A percentile compares a stretch with the other conserved stretches of the same genome.
Conservation (phyloP, 2,888 invertebrate species). For the Lottia gigantea region DNA sequence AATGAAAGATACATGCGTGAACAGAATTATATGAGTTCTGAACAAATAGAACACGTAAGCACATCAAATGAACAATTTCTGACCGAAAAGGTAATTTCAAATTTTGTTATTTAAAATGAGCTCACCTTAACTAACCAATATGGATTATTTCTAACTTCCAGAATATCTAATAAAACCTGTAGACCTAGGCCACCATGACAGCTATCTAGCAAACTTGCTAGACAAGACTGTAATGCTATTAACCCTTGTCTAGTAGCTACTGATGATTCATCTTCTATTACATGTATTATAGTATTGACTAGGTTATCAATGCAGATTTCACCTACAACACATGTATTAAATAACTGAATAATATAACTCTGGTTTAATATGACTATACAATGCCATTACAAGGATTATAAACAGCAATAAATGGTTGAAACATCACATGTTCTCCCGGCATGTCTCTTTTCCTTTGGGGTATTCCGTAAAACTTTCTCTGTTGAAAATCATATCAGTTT, state of each 20-base stretch:
- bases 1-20: too few relatives aligned
- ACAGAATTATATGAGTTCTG: not conserved
- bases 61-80: too few relatives aligned
- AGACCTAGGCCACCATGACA: constrained; percentile 73
- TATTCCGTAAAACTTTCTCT: too few relatives aligned
- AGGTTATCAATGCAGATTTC: constrained; percentile 49
- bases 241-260: constrained; percentile 81
- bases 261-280: constrained; percentile 74
- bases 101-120: not conserved
- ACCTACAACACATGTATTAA: constrained; percentile 25
- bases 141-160: constrained; percentile 77
- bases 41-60: not conserved
- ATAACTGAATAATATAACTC: too few relatives aligned
- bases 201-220: constrained; percentile 75
- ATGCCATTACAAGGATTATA: too few relatives aligned
- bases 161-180: constrained; percentile 75
- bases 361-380: too few relatives aligned
- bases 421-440: too few relatives aligned
- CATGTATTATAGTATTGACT: constrained; percentile 56
- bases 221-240: constrained; percentile 74
- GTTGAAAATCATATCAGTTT: too few relatives aligned
- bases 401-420: too few relatives aligned
- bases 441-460: too few relatives aligned
- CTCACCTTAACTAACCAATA: constrained; percentile 88
- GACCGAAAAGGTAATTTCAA: not conserved